phyloP scores from a whole-genome alignment of 2,113 vertebrate species.

The Glaucidium brasilianum region DNA sequence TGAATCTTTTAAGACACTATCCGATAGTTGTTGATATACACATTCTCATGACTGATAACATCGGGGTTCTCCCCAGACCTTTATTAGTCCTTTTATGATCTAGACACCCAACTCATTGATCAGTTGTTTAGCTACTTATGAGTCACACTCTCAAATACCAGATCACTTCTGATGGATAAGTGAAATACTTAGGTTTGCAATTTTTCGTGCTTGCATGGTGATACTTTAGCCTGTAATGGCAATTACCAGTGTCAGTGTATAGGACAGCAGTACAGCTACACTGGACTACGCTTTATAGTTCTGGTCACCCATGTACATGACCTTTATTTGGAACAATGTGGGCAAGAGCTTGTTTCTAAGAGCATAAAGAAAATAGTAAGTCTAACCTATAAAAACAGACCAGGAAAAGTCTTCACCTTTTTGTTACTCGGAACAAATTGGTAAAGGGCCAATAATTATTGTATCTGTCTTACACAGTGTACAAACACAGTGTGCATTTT shows the following conservation, averaged over 20 bases:
- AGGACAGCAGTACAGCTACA: background rate
- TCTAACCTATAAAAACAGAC: background rate
- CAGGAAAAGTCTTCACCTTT: background rate
- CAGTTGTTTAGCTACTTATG: background rate
- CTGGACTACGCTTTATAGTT: background rate
- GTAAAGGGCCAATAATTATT: background rate
- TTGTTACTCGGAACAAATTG: background rate
- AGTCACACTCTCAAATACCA: background rate
- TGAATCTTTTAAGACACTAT: background rate
- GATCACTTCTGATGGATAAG: background rate
- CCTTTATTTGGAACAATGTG: background rate
- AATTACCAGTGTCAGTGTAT: background rate
- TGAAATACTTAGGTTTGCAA: background rate
- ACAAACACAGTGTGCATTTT: background rate
- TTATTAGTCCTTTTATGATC: background rate
- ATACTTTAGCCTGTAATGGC: background rate
- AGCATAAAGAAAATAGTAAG: background rate
- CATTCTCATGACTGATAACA: background rate
- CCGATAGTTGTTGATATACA: background rate
- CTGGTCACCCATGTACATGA: background rate
- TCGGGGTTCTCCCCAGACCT: background rate
- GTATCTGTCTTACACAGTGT: background rate
- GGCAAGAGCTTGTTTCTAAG: background rate
- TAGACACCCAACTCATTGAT: background rate
- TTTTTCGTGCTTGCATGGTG: background rate